Base-by-base conservation (phyloP, 2,888 invertebrate genomes). In the Villa cingulata region DNA sequence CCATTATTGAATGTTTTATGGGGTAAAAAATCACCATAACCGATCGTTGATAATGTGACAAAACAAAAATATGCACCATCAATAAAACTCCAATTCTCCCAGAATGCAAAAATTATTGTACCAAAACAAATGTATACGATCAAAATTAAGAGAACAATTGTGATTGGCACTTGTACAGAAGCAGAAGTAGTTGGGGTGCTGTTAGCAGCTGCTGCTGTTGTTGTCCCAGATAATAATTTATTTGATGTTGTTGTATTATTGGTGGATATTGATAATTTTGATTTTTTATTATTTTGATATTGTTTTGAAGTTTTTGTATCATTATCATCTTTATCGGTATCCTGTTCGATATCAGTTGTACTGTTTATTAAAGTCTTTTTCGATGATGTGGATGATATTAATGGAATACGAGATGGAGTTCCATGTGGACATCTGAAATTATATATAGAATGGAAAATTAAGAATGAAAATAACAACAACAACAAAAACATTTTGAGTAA, bases 1-100 rank as follows among this genome's bases (percentile, higher is more conserved):
- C 69, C 70, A n/a, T 58, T 58, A 49, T 70, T 68, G 43, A 70
- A 66, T 45, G 68, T 70, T 29, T 62, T 58, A 37, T 62, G 59
- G 1, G 85, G 85, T 48, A 83, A 75, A 55, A 82, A 76, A 62
- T 86, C 86, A 5, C 85, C 86, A 54, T 86, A 83, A 36, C 86
- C 86, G 51, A 88, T 86, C 4, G 88, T 88, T 1, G 86, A 81
- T 54, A 88, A 71, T 3, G 87, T 86, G 54, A 86, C 82, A 66
- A 88, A 88, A 63, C 87, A 86, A 68, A 87, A 86, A 68, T 87
- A 88, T 4, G 83, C 81, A 9, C 85, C 84, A 62, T 88, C 86
- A 40, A 86, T 73, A 62, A 85, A 80, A 50, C 79, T 80, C 84
- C 86, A 86, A 58, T 81, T 80, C 61, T 83, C 84, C 77, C 84